These are phyloP conservation scores for Podarcis muralis DNA, from an alignment of 2,113 vertebrate genomes.

Conservation along the genomic window DNA sequence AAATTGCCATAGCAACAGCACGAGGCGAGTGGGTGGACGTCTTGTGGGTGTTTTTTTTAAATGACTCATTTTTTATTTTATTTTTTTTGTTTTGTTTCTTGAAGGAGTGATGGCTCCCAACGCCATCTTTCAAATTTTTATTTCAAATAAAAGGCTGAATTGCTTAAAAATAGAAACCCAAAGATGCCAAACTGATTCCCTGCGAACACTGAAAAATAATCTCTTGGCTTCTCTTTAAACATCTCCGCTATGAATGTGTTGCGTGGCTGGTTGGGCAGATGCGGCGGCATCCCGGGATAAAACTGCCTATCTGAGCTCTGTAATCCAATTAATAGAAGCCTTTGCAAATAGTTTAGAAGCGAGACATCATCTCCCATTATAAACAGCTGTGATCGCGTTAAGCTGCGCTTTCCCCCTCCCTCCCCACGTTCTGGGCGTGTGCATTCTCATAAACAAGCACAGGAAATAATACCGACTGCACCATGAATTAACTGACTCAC, in stretches of 20 bases:
- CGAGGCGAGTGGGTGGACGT: slow-evolving; percentile 25
- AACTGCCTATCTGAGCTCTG: not conserved
- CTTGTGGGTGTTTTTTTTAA: slow-evolving; percentile 51
- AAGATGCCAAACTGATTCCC: not conserved
- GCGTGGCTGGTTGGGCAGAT: too few relatives aligned
- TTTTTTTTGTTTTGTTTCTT: slow-evolving; percentile 22
- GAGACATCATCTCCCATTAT: too few relatives aligned
- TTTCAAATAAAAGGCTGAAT: not conserved
- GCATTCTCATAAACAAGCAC: not conserved
- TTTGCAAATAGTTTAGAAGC: not conserved
- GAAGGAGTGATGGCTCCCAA: not conserved
- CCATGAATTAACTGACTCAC: not conserved
- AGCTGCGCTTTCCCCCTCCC: accelerated
- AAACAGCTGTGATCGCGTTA: not conserved
- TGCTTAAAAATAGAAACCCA: slow-evolving; percentile 7
- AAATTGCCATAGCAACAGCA: slow-evolving; percentile 75
- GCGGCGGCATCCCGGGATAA: not conserved
- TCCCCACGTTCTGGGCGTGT: not conserved
- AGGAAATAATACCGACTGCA: not conserved
- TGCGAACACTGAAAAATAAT: not conserved
- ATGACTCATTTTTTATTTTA: slow-evolving; percentile 69
- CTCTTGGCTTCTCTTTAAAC: not conserved
- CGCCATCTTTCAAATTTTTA: not conserved
- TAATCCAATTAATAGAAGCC: not conserved
- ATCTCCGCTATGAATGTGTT: not conserved